These are phyloP conservation scores for Ctenosaura bakeri DNA, from an alignment of 2,797 vertebrate genomes.

Conservation along the genomic window DNA sequence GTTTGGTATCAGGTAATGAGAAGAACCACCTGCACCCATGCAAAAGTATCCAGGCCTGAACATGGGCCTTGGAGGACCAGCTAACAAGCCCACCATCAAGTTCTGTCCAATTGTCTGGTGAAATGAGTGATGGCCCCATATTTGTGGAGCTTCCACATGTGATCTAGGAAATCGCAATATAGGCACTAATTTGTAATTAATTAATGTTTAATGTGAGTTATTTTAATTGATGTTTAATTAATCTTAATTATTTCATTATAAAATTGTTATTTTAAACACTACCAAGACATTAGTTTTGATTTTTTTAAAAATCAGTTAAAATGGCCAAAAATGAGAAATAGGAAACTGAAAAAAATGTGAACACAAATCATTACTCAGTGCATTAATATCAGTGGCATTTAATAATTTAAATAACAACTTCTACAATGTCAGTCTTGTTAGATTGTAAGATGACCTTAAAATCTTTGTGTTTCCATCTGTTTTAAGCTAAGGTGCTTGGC, in stretches of 20 bases:
- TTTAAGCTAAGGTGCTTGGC: background rate
- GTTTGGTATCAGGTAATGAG: background rate
- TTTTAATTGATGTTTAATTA: too few species aligned
- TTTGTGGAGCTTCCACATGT: background rate
- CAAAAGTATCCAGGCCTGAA: background rate
- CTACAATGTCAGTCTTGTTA: background rate
- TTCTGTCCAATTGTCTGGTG: background rate
- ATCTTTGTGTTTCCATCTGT: background rate
- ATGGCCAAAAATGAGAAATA: background rate
- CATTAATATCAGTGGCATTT: background rate
- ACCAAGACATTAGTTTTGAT: too few species aligned
- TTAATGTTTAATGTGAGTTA: too few species aligned
- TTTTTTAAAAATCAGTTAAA: background rate
- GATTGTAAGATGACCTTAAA: background rate
- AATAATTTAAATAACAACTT: background rate
- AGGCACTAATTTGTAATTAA: too few species aligned
- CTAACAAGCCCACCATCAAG: background rate
- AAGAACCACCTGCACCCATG: background rate
- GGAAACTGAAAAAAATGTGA: too few species aligned
- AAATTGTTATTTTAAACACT: too few species aligned
- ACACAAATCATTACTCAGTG: too few species aligned
- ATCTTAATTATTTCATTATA: too few species aligned
- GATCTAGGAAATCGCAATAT: background rate
- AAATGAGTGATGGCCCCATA: background rate
- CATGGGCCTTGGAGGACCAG: background rate